Conservation (phyloP, 2,797 vertebrate genomes). For the Nannoperca obscura region DNA sequence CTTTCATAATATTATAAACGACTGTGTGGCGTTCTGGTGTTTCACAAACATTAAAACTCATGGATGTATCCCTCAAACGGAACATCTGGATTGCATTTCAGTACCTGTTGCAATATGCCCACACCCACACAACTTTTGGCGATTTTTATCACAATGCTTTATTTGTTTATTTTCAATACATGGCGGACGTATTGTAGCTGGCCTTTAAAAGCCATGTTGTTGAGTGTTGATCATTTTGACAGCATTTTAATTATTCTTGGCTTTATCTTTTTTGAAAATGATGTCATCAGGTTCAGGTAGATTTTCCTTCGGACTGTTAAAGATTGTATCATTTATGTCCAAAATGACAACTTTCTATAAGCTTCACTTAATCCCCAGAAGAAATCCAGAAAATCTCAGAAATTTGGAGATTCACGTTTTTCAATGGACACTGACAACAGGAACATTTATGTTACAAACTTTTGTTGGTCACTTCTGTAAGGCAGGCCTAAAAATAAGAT, state of each 20-base stretch:
- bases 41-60: background rate
- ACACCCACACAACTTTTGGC: slow-evolving; percentile 17
- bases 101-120: slow-evolving; percentile 34
- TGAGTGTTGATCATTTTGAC: background rate
- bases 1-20: slow-evolving; percentile 3
- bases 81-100: slow-evolving; percentile 23
- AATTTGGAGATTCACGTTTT: background rate
- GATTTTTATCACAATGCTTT: slow-evolving; percentile 19
- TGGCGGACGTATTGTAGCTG: background rate
- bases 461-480: slow-evolving; percentile 38
- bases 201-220: background rate
- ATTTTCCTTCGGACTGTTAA: background rate
- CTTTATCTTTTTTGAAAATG: background rate
- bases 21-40: background rate
- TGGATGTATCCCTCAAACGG: slow-evolving; percentile 6
- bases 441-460: slow-evolving; percentile 16
- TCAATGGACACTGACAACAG: background rate
- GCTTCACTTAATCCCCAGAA: background rate
- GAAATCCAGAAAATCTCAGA: background rate
- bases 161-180: slow-evolving; percentile 1
- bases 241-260: background rate
- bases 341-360: background rate
- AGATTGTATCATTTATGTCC: background rate
- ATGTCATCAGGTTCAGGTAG: background rate
- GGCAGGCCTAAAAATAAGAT: slow-evolving; percentile 48